phyloP scores from a whole-genome alignment of 2,797 vertebrate genomes.

The Cetoscarus ocellatus region DNA sequence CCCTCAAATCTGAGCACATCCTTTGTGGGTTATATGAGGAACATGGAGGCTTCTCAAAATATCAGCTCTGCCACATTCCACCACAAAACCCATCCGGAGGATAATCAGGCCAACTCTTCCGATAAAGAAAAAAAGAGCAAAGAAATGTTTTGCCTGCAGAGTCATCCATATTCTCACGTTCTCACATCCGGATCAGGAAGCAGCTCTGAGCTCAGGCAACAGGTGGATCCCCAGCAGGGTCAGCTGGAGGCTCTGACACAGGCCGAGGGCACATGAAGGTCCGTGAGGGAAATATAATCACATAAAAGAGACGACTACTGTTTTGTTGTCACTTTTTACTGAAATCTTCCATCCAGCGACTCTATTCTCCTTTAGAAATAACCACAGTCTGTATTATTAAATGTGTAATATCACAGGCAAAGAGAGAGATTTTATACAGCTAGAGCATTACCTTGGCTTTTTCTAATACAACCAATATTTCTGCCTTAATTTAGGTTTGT shows the following conservation, averaged over 20 bases:
- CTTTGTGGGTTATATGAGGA: conserved; percentile 52
- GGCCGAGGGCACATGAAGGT: conserved; percentile 8
- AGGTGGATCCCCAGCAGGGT: conserved; percentile 65
- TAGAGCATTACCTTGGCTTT: too few relatives aligned
- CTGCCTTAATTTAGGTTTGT: too few relatives aligned
- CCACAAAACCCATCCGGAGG: conserved; percentile 58
- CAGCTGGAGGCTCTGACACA: conserved; percentile 24
- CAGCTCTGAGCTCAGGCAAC: conserved; percentile 63
- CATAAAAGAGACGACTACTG: too few relatives aligned
- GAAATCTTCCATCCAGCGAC: too few relatives aligned
- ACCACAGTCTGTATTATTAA: too few relatives aligned
- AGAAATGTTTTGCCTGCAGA: conserved; percentile 56
- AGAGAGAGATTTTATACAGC: too few relatives aligned
- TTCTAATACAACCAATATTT: too few relatives aligned
- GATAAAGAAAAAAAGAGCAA: conserved; percentile 18
- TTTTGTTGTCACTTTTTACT: too few relatives aligned
- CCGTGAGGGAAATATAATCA: not conserved
- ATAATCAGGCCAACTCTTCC: conserved; percentile 46
- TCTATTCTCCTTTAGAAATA: too few relatives aligned
- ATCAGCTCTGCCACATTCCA: conserved; percentile 53
- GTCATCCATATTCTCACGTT: conserved; percentile 66
- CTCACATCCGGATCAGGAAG: conserved; percentile 70
- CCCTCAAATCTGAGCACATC: conserved; percentile 23
- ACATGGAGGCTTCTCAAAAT: conserved; percentile 33
- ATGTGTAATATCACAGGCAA: too few relatives aligned